These are phyloP conservation scores for Corythornis madagascariensis DNA, from an alignment of 2,113 vertebrate genomes.

Conservation along the genomic window DNA sequence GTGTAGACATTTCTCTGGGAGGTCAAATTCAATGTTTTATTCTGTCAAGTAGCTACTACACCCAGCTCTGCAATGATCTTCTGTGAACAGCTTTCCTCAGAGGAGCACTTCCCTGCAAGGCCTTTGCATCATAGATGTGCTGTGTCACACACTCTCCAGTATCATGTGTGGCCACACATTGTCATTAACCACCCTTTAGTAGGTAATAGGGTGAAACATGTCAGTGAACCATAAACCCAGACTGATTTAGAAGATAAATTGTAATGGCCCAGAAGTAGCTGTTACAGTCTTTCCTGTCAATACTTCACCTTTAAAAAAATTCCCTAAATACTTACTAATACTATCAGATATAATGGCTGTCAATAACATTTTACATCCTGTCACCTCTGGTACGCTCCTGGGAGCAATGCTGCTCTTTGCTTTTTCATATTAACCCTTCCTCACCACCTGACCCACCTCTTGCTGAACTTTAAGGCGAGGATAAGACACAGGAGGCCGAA, in stretches of 20 bases:
- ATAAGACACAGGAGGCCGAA: not conserved
- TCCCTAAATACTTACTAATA: constrained; percentile 65
- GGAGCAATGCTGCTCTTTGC: not conserved
- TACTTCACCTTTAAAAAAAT: constrained; percentile 59
- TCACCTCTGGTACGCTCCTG: not conserved
- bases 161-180: not conserved
- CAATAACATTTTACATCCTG: constrained; percentile 31
- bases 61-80: not conserved
- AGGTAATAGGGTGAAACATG: constrained; percentile 58
- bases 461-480: not conserved
- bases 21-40: not conserved
- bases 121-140: not conserved
- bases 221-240: constrained; percentile 65
- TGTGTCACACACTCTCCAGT: not conserved
- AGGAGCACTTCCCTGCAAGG: not conserved
- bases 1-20: not conserved
- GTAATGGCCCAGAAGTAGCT: constrained; percentile 62
- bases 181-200: constrained; percentile 48
- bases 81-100: not conserved
- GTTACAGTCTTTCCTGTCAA: constrained; percentile 43
- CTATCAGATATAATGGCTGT: constrained; percentile 35
- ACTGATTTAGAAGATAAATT: constrained; percentile 66
- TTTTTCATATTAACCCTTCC: not conserved
- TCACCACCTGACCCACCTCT: not conserved
- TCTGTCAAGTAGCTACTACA: not conserved